A percentile compares a stretch with the other conserved stretches of the same genome.
Conservation (phyloP, 2,113 vertebrate genomes). For the Eurystomus gularis region DNA sequence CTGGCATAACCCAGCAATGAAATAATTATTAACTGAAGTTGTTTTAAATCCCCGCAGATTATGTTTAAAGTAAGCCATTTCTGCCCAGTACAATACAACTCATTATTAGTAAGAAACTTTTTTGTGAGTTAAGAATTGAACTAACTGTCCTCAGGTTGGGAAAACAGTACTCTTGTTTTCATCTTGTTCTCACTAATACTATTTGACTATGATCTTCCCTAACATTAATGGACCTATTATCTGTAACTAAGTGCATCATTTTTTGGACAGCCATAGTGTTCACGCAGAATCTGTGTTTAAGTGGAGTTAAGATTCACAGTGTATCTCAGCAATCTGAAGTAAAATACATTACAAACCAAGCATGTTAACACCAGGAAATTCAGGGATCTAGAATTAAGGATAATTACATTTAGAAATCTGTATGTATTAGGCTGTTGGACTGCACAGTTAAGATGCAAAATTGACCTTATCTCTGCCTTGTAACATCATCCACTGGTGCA, state of each 20-base stretch:
- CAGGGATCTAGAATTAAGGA: not conserved
- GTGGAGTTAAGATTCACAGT: not conserved
- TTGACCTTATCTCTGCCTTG: not conserved
- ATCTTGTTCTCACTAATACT: not conserved
- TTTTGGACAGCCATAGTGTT: not conserved
- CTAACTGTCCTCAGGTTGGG: not conserved
- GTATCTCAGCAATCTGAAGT: not conserved
- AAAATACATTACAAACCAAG: not conserved
- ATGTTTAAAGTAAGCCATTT: not conserved
- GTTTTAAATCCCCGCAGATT: not conserved
- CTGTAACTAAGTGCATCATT: not conserved
- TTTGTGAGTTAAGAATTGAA: not conserved
- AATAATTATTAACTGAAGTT: not conserved
- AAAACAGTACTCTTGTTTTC: not conserved
- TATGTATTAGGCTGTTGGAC: not conserved
- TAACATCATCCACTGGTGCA: not conserved
- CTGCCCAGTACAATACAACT: not conserved
- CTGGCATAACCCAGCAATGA: conserved; percentile 21
- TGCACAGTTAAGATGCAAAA: not conserved
- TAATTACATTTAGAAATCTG: not conserved
- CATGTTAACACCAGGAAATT: not conserved
- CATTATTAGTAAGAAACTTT: not conserved
- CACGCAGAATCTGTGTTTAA: not conserved
- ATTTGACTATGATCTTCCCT: not conserved
- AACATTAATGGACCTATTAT: not conserved